A percentile compares a stretch with the other conserved stretches of the same genome.
Conservation (phyloP, 2,888 invertebrate genomes). For the Drosophila diplacantha region DNA sequence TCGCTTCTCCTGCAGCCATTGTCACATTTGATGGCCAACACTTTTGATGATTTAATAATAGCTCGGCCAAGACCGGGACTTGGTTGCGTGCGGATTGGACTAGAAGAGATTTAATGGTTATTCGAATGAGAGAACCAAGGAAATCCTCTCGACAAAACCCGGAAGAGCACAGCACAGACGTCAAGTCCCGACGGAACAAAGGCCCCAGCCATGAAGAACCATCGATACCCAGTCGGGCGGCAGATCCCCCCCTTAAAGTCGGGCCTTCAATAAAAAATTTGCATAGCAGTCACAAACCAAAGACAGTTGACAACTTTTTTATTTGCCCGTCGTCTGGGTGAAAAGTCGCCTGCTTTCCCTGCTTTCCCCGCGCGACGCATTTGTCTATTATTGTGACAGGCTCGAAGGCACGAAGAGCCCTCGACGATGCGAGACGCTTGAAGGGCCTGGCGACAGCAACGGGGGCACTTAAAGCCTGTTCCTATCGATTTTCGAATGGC, state of each 20-base stretch:
- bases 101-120: slow-evolving; percentile 17
- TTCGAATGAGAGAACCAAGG: slow-evolving; percentile 17
- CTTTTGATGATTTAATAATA: slow-evolving; percentile 66
- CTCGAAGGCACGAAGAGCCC: slow-evolving; percentile 18
- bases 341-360: slow-evolving; percentile 14
- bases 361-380: slow-evolving; percentile 36
- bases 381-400: slow-evolving; percentile 64
- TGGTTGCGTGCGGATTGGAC: neutral
- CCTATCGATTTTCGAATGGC: slow-evolving; percentile 58
- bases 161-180: slow-evolving; percentile 21
- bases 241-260: slow-evolving; percentile 1
- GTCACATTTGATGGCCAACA: slow-evolving; percentile 67
- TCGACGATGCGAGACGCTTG: slow-evolving; percentile 24
- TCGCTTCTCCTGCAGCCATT: slow-evolving; percentile 45
- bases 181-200: slow-evolving; percentile 33
- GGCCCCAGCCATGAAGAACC: slow-evolving; percentile 4
- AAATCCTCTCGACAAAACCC: slow-evolving; percentile 9
- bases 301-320: slow-evolving; percentile 65
- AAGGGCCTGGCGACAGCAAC: slow-evolving; percentile 24
- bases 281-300: slow-evolving; percentile 50
- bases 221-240: slow-evolving; percentile 5
- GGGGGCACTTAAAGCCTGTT: slow-evolving; percentile 45
- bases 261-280: slow-evolving; percentile 40
- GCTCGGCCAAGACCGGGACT: slow-evolving; percentile 5
- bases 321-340: slow-evolving; percentile 30